Conservation (phyloP, 2,888 invertebrate genomes). For the Sabatieria punctata region DNA sequence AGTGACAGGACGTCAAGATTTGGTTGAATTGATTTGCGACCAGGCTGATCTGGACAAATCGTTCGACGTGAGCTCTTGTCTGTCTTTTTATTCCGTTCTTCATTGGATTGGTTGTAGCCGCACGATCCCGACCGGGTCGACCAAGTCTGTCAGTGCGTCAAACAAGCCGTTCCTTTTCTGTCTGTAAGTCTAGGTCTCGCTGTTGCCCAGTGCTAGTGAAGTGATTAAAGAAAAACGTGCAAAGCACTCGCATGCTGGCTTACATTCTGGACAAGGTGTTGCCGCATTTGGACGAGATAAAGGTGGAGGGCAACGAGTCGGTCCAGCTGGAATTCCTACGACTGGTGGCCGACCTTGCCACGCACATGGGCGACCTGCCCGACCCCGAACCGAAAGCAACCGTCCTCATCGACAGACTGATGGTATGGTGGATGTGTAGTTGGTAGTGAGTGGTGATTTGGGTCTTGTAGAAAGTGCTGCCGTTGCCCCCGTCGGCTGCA, state of each 20-base stretch:
- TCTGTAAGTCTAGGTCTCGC: constrained; percentile 48
- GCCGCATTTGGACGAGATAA: constrained; percentile 39
- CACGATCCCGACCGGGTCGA: constrained; percentile 42
- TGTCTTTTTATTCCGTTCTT: background rate
- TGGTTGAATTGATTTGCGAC: constrained; percentile 65
- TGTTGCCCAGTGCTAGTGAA: background rate
- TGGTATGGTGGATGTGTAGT: constrained; percentile 4
- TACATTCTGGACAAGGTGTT: constrained; percentile 70
- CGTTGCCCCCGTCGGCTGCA: constrained; percentile 56
- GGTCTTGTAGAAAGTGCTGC: constrained; percentile 57
- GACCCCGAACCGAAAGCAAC: constrained; percentile 10
- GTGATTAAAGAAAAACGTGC: constrained; percentile 54
- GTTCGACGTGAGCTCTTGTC: constrained; percentile 29
- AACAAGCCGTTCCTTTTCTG: constrained; percentile 66
- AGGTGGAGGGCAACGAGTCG: constrained; percentile 40
- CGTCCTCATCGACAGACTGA: background rate
- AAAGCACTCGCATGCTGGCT: constrained; percentile 62
- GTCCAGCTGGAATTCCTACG: constrained; percentile 61
- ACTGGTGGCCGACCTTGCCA: constrained; percentile 65
- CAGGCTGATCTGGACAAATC: constrained; percentile 58
- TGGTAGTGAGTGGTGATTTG: constrained; percentile 6
- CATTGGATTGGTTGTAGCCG: constrained; percentile 21
- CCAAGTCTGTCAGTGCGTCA: constrained; percentile 63
- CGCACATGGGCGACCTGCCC: constrained; percentile 56
- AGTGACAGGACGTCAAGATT: constrained; percentile 62